These are phyloP conservation scores for Chamaea fasciata DNA, from an alignment of 2,113 vertebrate species.

Conservation along the genomic window DNA sequence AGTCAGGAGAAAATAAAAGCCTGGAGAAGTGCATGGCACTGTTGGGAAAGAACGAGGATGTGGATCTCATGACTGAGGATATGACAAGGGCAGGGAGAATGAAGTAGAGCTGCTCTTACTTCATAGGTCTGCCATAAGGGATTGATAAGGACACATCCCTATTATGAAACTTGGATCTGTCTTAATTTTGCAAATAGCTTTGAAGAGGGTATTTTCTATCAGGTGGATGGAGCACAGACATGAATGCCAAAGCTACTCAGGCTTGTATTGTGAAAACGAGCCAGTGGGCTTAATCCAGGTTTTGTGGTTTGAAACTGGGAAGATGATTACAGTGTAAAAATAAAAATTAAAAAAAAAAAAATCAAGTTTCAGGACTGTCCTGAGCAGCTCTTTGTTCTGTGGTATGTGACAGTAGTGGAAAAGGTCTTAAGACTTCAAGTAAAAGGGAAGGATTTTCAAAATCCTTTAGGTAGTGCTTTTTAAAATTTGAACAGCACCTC, in stretches of 20 bases:
- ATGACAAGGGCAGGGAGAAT: not conserved
- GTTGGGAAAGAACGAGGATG: not conserved
- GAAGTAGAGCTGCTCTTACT: not conserved
- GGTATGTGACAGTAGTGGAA: not conserved
- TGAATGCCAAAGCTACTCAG: not conserved
- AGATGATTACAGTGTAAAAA: not conserved
- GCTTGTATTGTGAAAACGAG: not conserved
- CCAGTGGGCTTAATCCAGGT: not conserved
- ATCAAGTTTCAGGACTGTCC: not conserved
- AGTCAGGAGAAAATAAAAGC: not conserved
- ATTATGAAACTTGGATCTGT: not conserved
- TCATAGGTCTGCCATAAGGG: not conserved
- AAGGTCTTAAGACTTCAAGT: not conserved
- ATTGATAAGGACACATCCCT: not conserved
- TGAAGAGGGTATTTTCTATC: not conserved
- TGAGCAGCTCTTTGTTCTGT: not conserved
- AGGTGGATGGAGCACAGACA: not conserved
- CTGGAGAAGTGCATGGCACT: not conserved
- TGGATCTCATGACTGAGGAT: not conserved
- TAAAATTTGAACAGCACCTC: not conserved
- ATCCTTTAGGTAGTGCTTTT: not conserved
- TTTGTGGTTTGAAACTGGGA: not conserved
- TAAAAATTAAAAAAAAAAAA: not conserved
- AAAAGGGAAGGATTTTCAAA: not conserved
- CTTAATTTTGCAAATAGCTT: not conserved